Percentiles rank a stretch among this genome's conserved stretches.
Evolutionary conservation across 2,113 vertebrate species (phyloP).

Genomic region (Maccullochella peelii): DNA sequence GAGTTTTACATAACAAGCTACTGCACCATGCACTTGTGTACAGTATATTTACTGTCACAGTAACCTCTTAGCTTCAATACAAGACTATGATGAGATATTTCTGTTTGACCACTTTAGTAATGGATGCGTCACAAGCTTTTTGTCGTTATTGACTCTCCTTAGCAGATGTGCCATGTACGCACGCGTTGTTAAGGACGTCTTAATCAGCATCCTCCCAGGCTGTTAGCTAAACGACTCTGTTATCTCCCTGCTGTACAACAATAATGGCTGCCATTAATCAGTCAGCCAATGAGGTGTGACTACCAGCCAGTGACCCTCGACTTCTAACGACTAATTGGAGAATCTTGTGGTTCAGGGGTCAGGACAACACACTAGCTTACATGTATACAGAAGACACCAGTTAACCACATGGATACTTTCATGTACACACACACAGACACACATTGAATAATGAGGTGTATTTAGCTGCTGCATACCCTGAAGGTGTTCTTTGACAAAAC

Average conservation of each 20-base stretch:
- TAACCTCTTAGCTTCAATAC: not conserved
- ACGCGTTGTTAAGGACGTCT: conserved; percentile 36
- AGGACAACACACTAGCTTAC: conserved; percentile 7
- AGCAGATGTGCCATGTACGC: conserved; percentile 37
- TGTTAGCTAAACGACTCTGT: conserved; percentile 49
- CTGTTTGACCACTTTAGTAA: not conserved
- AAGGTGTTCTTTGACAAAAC: conserved; percentile 49
- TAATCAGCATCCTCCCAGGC: conserved; percentile 59
- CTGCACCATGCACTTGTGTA: not conserved
- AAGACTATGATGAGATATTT: not conserved
- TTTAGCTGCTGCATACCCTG: conserved; percentile 54
- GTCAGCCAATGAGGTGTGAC: conserved; percentile 70
- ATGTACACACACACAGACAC: not conserved
- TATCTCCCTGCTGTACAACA: conserved; percentile 57
- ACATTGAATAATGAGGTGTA: conserved; percentile 54
- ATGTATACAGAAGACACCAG: conserved; percentile 48
- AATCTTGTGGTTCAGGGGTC: conserved; percentile 48
- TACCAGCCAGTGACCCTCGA: conserved; percentile 58
- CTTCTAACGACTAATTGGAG: conserved; percentile 47
- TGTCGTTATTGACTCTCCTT: conserved; percentile 10
- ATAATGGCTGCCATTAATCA: conserved; percentile 71
- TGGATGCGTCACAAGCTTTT: not conserved
- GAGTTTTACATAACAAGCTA: not conserved
- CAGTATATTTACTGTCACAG: not conserved
- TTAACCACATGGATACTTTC: conserved; percentile 32